phyloP scores from a whole-genome alignment of 2,113 vertebrate genomes.

The Anguilla rostrata region DNA sequence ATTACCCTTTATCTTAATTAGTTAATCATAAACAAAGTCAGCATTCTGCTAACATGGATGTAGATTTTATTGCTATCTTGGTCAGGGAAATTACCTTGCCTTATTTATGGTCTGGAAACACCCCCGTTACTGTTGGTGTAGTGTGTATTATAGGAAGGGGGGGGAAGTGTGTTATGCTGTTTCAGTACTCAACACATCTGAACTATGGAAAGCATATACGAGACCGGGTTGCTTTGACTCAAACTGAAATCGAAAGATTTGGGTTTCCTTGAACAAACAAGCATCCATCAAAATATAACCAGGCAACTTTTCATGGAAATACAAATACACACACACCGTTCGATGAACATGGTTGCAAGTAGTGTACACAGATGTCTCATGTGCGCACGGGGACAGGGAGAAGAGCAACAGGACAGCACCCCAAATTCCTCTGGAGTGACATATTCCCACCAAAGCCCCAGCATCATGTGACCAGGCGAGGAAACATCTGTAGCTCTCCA shows the following conservation, averaged over 20 bases:
- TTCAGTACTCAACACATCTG: too few relatives aligned
- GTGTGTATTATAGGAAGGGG: neutral
- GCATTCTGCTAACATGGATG: neutral
- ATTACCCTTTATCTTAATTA: too few relatives aligned
- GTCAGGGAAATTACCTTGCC: neutral
- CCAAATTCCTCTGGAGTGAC: conserved; percentile 9
- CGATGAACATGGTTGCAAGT: too few relatives aligned
- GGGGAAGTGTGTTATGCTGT: too few relatives aligned
- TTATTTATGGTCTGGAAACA: neutral
- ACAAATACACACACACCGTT: too few relatives aligned
- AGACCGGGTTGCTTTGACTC: too few relatives aligned
- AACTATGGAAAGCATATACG: too few relatives aligned
- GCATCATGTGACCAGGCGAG: neutral
- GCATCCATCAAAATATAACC: too few relatives aligned
- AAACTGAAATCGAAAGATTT: too few relatives aligned
- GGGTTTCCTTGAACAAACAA: too few relatives aligned
- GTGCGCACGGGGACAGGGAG: neutral
- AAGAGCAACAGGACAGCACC: conserved; percentile 1
- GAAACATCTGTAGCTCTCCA: neutral
- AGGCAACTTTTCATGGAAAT: too few relatives aligned
- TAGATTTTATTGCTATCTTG: neutral
- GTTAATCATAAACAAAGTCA: neutral
- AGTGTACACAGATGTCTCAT: neutral
- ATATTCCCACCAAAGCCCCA: neutral
- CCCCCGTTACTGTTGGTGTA: neutral